Evolutionary conservation across 2,797 vertebrate genomes (phyloP), one percentile per base, ranked within the genome.

Genomic region (Dallia pectoralis): DNA sequence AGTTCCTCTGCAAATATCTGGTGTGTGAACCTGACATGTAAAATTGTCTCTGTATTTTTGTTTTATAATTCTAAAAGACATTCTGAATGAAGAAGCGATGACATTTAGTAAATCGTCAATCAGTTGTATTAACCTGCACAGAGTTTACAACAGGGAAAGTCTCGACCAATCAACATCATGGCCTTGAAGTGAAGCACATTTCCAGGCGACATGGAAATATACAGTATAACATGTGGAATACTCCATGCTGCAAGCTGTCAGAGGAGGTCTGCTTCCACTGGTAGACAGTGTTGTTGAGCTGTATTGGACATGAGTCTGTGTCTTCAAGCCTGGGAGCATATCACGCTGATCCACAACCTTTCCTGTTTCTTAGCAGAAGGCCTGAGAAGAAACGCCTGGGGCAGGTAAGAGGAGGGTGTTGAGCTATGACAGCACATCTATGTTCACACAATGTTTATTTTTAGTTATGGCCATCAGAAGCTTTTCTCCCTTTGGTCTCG

Each of bases 101-200:
- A 18, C 30, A 51, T 51, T 6, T 51, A 29, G 44, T 15, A 22
- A 36, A 49, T 19, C 29, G 25, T 1, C 9, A 29, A 29, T 65
- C 14, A 7, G 32, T 36, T 18, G 49, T 51, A 7, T 33, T 67
- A 11, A 40, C 15, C 67, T 74, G 1, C 40, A 74, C 74, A 40
- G 16, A 63, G 70, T 36, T 36, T 49, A 49, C 63, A 51, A 36
- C 33, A 36, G 5, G 56, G 15, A 16, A 74, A 15, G 64, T 71
- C 2, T 65, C 19, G 56, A 70, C 33, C 76, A 71, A 56, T 59
- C 67, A 33, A 36, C 73, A 74, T 79, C 79, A 85, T 86, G 86
- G 76, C 87, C 88, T 91, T 88, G 74, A 74, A 62, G 40, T 66
- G 49, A 78, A 27, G 0, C 67, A 56, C 56, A 64, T 53, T 62